These are phyloP conservation scores for Agonopterix subpropinquella DNA, from an alignment of 2,888 invertebrate genomes.

Conservation along the genomic window DNA sequence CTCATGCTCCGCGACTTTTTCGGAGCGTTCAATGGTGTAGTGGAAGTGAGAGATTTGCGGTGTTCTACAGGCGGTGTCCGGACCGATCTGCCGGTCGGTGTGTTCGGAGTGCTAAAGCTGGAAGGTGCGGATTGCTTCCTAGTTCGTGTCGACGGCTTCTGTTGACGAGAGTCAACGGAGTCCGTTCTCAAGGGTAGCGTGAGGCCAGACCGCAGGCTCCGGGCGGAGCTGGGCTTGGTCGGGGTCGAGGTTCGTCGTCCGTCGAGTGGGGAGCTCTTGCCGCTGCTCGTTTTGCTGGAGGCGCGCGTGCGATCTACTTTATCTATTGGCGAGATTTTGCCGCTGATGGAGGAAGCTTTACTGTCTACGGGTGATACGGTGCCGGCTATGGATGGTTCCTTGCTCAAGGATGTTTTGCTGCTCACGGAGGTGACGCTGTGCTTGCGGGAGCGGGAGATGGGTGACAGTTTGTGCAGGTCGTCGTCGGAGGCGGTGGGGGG, in stretches of 20 bases:
- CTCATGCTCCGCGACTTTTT: slow-evolving; percentile 67
- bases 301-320: slow-evolving; percentile 10
- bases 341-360: slow-evolving; percentile 84
- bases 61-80: slow-evolving; percentile 47
- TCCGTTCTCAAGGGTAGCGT: slow-evolving; percentile 46
- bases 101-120: slow-evolving; percentile 53
- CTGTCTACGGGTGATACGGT: slow-evolving; percentile 12
- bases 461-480: slow-evolving; percentile 7
- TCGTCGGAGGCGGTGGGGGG: slow-evolving; percentile 10
- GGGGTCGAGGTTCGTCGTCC: slow-evolving; percentile 15
- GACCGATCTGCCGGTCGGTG: slow-evolving; percentile 38
- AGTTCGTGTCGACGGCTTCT: slow-evolving; percentile 30
- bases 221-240: slow-evolving; percentile 7
- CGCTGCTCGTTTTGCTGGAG: slow-evolving; percentile 19
- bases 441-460: slow-evolving; percentile 9
- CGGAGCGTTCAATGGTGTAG: slow-evolving; percentile 31
- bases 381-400: slow-evolving; percentile 15
- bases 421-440: slow-evolving; percentile 9
- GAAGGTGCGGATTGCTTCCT: slow-evolving; percentile 60
- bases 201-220: slow-evolving; percentile 32
- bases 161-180: slow-evolving; percentile 20
- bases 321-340: slow-evolving; percentile 19
- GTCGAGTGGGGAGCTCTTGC: slow-evolving; percentile 22
- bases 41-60: slow-evolving; percentile 44
- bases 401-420: slow-evolving; percentile 13